phyloP scores from a whole-genome alignment of 64 coral and sea anemone genomes.

The Porites lutea region DNA sequence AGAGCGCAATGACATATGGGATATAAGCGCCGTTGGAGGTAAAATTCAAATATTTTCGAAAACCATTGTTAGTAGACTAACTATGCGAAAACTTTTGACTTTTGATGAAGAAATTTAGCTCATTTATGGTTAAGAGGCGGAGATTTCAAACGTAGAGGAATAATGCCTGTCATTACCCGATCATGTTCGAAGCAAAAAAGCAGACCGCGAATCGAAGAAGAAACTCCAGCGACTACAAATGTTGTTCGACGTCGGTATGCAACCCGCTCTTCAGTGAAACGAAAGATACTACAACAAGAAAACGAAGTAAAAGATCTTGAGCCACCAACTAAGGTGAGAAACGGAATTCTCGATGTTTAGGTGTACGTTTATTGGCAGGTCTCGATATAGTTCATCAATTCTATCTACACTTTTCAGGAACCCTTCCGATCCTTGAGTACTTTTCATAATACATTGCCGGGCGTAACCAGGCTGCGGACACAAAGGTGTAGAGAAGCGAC shows the following conservation, averaged over 20 bases:
- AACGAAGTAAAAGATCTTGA: constrained; percentile 16
- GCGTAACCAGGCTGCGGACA: no score
- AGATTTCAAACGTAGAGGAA: not conserved
- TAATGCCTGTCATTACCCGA: constrained; percentile 66
- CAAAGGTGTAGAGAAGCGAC: no score
- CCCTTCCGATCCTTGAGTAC: no score
- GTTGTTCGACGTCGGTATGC: not conserved
- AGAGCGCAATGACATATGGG: constrained; percentile 3
- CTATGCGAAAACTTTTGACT: not conserved
- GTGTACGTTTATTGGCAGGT: not conserved
- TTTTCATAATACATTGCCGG: no score
- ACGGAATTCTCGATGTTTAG: not conserved
- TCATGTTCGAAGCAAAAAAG: constrained; percentile 39
- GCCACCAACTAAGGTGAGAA: constrained; percentile 45
- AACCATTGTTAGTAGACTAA: no score
- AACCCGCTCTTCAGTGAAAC: constrained; percentile 35
- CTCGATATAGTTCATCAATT: no score
- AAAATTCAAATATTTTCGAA: constrained; percentile 24
- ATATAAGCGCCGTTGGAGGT: constrained; percentile 34
- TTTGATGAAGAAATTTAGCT: not conserved
- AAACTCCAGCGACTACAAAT: constrained; percentile 39
- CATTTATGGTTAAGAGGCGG: not conserved
- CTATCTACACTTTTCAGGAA: no score
- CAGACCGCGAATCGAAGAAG: constrained; percentile 54
- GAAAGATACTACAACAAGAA: constrained; percentile 41